Evolutionary conservation across 2,113 vertebrate species (phyloP), one percentile per base, ranked within the genome.

Genomic region (Eudyptes chrysolophus): DNA sequence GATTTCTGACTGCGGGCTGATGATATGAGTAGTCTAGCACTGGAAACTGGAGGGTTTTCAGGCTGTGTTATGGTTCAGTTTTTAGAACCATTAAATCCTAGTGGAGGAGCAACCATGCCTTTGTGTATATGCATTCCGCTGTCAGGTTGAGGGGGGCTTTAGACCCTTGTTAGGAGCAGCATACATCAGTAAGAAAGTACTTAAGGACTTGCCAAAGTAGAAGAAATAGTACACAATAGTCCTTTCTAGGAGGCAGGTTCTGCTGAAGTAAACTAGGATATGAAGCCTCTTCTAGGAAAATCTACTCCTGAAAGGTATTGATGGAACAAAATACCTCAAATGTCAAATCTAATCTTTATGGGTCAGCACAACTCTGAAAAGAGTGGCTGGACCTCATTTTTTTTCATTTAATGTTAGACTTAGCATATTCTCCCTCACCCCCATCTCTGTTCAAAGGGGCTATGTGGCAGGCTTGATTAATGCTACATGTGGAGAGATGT

Each of bases 311-410:
- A 89, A 87, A 81, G 8, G 6, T 57, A 46, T 8, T 2, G 0
- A 70, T 80, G 51, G 32, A 90, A 77, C 21, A 87, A 75, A 94
- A 68, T 75, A 71, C 7, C 14, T 91, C 40, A 62, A 55, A 29
- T 48, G 6, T 36, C 25, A 78, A 70, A 84, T 68, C 26, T 84
- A 32, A 64, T 48, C 91, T 76, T 51, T 36, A 17, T 54, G 36
- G 16, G 19, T 84, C 49, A 86, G 29, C 46, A 58, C 19, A 87
- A 48, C 4, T 44, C 44, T 68, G 32, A 78, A 74, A 48, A 58
- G 20, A 54, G 24, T 3, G 2, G 4, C 16, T 57, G 34, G 51
- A 30, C 38, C 27, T 9, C 0, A 1, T 32, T 55, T 55, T 36
- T 46, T 57, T 40, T 11, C 6, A 57, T 27, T 57, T 71, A 22